phyloP scores from a whole-genome alignment of 1,140 invertebrate genomes.

The Acromyrmex echinatior region DNA sequence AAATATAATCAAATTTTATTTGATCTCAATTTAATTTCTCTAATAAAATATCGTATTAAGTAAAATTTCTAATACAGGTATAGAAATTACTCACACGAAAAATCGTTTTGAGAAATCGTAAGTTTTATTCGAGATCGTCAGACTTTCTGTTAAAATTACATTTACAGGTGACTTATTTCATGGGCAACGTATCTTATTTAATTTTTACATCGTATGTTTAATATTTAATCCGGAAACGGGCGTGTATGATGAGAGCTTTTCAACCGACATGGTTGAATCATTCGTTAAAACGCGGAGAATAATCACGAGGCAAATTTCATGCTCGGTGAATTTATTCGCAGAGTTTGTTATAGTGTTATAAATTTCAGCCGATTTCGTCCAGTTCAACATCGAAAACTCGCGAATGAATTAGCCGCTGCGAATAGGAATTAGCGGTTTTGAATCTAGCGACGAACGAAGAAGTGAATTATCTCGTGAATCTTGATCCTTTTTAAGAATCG shows the following conservation, averaged over 20 bases:
- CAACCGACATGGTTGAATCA: constrained; percentile 12
- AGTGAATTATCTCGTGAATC: constrained; percentile 32
- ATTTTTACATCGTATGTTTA: constrained; percentile 47
- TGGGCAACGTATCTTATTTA: constrained; percentile 18
- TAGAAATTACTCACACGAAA: constrained; percentile 8
- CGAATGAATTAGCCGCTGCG: background rate
- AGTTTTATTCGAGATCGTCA: background rate
- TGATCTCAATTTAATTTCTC: background rate
- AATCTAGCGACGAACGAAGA: background rate
- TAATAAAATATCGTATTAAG: background rate
- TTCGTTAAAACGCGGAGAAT: constrained; percentile 23
- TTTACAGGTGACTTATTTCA: constrained; percentile 30
- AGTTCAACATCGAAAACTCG: constrained; percentile 14
- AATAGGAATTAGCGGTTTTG: constrained; percentile 30
- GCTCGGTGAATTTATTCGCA: constrained; percentile 17
- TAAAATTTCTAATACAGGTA: background rate
- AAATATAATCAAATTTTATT: constrained; percentile 3
- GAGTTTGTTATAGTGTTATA: constrained; percentile 28
- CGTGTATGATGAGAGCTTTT: background rate
- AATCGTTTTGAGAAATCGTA: background rate
- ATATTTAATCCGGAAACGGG: constrained; percentile 11
- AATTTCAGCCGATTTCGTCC: constrained; percentile 22
- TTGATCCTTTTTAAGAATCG: constrained; percentile 34
- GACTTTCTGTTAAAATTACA: constrained; percentile 9
- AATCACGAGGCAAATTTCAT: constrained; percentile 19